A percentile compares a stretch with the other conserved stretches of the same genome.
Conservation (phyloP, 2,888 invertebrate genomes). For the Ichneumon xanthorius region DNA sequence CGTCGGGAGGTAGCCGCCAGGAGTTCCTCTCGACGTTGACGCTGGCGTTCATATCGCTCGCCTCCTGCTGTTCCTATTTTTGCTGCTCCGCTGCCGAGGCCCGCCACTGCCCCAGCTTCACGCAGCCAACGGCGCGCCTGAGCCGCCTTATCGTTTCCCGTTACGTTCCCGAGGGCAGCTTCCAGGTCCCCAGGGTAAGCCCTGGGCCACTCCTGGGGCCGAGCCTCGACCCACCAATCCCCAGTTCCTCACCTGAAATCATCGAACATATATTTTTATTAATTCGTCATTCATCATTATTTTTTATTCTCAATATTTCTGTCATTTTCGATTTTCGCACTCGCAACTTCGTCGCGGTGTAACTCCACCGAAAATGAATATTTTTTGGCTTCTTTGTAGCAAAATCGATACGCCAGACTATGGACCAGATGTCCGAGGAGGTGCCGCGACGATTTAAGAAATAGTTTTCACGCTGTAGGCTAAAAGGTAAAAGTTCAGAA, state of each 20-base stretch:
- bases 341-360: too few species aligned
- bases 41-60: constrained; percentile 95
- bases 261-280: constrained; percentile 20
- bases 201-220: constrained; percentile 85
- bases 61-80: constrained; percentile 83
- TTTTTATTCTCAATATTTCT: too few species aligned
- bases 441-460: too few species aligned
- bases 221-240: constrained; percentile 78
- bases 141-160: constrained; percentile 34
- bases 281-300: too few species aligned
- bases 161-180: constrained; percentile 34
- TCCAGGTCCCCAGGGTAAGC: constrained; percentile 79
- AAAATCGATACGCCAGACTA: too few species aligned
- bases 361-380: too few species aligned
- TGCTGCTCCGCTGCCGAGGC: constrained; percentile 87
- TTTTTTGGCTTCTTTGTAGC: too few species aligned
- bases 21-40: constrained; percentile 95
- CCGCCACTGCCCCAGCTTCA: constrained; percentile 85
- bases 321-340: too few species aligned
- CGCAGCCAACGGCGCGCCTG: constrained; percentile 64
- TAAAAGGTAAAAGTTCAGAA: too few species aligned
- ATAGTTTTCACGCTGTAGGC: too few species aligned
- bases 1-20: constrained; percentile 96
- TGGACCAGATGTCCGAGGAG: too few species aligned
- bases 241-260: constrained; percentile 78